Percentiles rank a stretch among this genome's conserved stretches.
phyloP scores from a whole-genome alignment of 2,888 invertebrate genomes.

The Torymus aiolomorphi region DNA sequence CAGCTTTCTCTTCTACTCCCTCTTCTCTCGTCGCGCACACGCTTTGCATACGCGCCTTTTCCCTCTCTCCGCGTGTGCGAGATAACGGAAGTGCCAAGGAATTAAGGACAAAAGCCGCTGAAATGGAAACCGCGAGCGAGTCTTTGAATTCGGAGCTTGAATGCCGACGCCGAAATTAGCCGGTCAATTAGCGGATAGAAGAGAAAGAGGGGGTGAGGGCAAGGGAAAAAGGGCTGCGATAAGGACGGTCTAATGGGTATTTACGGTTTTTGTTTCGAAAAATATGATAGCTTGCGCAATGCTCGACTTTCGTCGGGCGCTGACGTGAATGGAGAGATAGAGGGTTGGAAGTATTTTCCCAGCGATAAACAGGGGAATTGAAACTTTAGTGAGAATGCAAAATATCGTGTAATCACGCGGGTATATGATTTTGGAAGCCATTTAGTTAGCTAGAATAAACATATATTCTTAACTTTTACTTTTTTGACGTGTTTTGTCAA shows the following conservation, averaged over 20 bases:
- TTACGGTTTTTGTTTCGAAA: constrained; percentile 41
- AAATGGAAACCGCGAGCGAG: constrained; percentile 60
- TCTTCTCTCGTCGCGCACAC: background rate
- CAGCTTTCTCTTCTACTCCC: background rate
- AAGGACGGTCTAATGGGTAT: constrained; percentile 44
- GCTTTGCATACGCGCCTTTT: constrained; percentile 46
- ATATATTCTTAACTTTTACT: no score
- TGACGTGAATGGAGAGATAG: constrained; percentile 18
- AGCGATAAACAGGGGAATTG: background rate
- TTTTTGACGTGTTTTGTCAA: no score
- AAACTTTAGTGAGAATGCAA: background rate
- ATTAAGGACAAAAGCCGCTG: constrained; percentile 69
- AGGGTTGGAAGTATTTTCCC: background rate
- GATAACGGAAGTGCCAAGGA: constrained; percentile 69
- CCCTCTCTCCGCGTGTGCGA: constrained; percentile 66
- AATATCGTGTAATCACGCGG: no score
- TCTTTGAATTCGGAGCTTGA: constrained; percentile 47
- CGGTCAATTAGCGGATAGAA: constrained; percentile 46
- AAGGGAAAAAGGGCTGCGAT: constrained; percentile 12
- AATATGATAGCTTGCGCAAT: constrained; percentile 22
- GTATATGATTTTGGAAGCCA: no score
- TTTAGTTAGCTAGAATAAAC: no score
- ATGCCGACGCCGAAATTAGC: constrained; percentile 45
- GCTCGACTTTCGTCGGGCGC: background rate
- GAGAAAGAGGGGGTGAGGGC: background rate